These are phyloP conservation scores for Metridium senile DNA, from an alignment of 92 coral and sea anemone species.

Conservation along the genomic window DNA sequence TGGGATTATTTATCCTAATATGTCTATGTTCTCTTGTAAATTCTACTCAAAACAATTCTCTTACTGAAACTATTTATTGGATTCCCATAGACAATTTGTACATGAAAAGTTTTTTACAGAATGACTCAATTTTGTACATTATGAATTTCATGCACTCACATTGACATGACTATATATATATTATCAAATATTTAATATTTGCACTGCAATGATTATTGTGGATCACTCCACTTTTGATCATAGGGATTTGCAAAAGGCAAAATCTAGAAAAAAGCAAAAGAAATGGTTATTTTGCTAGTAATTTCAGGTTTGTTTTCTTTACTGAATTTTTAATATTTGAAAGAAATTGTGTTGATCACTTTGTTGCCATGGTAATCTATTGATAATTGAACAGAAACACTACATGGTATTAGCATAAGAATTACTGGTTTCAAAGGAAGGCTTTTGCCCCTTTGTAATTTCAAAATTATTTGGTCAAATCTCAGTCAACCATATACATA, in stretches of 20 bases:
- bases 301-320: neutral
- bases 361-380: conserved; percentile 1
- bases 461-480: neutral
- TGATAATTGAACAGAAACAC: neutral
- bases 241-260: too few species aligned
- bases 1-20: neutral
- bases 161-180: neutral
- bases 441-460: neutral
- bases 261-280: neutral
- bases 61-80: neutral
- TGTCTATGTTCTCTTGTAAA: neutral
- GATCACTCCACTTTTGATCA: too few species aligned
- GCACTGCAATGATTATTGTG: too few species aligned
- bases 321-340: neutral
- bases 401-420: neutral
- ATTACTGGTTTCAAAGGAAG: neutral
- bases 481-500: neutral
- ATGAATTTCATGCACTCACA: neutral
- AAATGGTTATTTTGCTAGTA: neutral
- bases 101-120: neutral
- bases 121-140: neutral
- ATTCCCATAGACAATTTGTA: neutral
- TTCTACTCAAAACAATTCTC: neutral
- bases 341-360: neutral
- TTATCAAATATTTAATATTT: neutral